Conservation (phyloP, 2,797 vertebrate species). For the Acipenser transmontanus region DNA sequence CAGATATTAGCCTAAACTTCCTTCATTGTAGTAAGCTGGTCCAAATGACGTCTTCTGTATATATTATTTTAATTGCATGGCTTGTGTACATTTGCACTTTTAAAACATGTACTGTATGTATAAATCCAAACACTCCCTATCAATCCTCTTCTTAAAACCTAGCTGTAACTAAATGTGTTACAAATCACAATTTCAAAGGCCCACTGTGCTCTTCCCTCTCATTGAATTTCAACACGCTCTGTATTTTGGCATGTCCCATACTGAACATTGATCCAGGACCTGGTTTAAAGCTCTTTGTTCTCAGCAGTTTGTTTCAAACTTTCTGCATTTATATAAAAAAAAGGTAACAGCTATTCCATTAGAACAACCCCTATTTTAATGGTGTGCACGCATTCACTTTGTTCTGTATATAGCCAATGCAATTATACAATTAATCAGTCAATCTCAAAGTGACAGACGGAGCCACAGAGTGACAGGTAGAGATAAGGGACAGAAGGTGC, state of each 20-base stretch:
- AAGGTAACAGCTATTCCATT: background rate
- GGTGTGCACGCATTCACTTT: background rate
- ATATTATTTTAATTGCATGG: too few species aligned
- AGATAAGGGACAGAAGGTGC: background rate
- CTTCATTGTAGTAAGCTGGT: too few species aligned
- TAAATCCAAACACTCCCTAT: too few species aligned
- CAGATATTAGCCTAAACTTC: too few species aligned
- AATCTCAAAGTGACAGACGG: background rate
- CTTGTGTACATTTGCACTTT: too few species aligned
- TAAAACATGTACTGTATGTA: too few species aligned
- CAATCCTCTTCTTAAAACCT: too few species aligned
- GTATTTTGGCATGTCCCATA: background rate
- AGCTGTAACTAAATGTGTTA: too few species aligned
- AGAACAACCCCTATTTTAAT: background rate
- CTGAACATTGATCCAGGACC: background rate
- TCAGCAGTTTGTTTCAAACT: background rate
- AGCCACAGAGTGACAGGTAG: background rate
- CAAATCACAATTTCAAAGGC: too few species aligned
- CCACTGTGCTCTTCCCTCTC: too few species aligned
- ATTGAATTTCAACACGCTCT: too few species aligned
- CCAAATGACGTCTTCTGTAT: too few species aligned
- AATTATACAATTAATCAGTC: background rate
- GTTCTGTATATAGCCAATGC: background rate
- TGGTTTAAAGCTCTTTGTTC: background rate
- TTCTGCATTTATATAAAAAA: background rate